Base-by-base conservation (phyloP, 2,888 invertebrate species). In the Hyalella azteca region DNA sequence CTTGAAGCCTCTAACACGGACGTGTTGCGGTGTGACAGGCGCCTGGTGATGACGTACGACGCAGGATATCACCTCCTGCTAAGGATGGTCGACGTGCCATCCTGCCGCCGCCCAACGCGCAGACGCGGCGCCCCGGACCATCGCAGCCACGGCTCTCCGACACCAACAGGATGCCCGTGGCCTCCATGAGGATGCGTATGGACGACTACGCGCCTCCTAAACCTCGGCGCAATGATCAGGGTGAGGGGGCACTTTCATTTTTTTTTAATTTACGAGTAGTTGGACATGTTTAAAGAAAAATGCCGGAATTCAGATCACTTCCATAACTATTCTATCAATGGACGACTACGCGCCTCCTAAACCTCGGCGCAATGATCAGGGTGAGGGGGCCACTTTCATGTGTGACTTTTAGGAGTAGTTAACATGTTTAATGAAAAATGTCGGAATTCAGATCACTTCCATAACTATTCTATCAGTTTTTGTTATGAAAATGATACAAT, bases 101-200 rank as follows among this genome's bases (percentile, higher is more conserved):
- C 66, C 66, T 36, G 19, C 36, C 66, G 4, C 36, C 66, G 0
- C 36, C 66, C 15, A 29, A n/a, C 2, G 66, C 36, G 36, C 36
- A 32, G 2, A 29, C 26, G 13, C 66, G 66, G 7, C 54, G 54
- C 11, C 54, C 54, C 54, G 54, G 54, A 9, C 54, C 54, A 11
- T 54, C 54, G 4, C 54, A 54, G 26, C 54, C 54, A 29, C 54
- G 54, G 26, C 54, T 54, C 9, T 26, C 22, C 22, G 54, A 54
- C 54, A 54, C 26, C 39, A 84, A 82, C 66, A 73, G 76, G n/a
- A 81, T 81, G 73, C 84, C 82, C 22, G 81, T 84, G 45, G 84
- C 84, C 41, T 84, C 84, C 77, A 84, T 84, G 84, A 77, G 84
- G 76, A 84, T 84, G 84, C 77, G 84, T 29, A 84, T 84, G 84